Percentiles rank a stretch among this genome's conserved stretches.
phyloP scores from a whole-genome alignment of 2,888 invertebrate genomes.

The Thelaira solivaga region DNA sequence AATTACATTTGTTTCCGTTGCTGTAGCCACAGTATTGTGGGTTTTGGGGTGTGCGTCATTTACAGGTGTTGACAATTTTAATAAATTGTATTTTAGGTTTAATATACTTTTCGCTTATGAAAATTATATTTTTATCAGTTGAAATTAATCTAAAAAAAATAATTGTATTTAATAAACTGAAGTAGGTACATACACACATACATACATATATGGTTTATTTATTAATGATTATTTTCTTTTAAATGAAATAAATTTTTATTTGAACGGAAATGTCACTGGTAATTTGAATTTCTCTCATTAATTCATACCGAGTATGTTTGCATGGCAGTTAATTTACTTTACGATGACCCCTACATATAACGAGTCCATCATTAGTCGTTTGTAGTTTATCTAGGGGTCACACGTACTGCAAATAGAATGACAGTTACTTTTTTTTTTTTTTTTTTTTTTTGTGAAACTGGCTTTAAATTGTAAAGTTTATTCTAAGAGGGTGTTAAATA shows the following conservation, averaged over 20 bases:
- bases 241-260: not conserved
- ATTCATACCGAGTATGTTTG: not conserved
- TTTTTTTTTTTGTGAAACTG: not conserved
- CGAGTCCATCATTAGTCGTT: too few species aligned
- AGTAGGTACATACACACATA: too few species aligned
- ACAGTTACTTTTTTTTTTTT: conserved; percentile 9
- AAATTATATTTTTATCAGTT: conserved; percentile 30
- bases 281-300: conserved; percentile 23
- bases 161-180: not conserved
- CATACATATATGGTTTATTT: conserved; percentile 30
- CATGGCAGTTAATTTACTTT: conserved; percentile 39
- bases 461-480: not conserved
- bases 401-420: conserved; percentile 26
- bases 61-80: conserved; percentile 62
- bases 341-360: too few species aligned
- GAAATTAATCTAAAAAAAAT: not conserved
- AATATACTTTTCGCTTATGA: not conserved
- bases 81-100: conserved; percentile 55
- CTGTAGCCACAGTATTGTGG: not conserved
- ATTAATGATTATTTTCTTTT: conserved; percentile 14
- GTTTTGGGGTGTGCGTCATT: not conserved
- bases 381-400: conserved; percentile 48
- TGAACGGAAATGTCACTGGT: conserved; percentile 51
- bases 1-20: conserved; percentile 18
- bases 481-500: conserved; percentile 56